Percentiles rank a stretch among this genome's conserved stretches.
phyloP scores from a whole-genome alignment of 1,140 invertebrate species.

The Heterodera schachtii region DNA sequence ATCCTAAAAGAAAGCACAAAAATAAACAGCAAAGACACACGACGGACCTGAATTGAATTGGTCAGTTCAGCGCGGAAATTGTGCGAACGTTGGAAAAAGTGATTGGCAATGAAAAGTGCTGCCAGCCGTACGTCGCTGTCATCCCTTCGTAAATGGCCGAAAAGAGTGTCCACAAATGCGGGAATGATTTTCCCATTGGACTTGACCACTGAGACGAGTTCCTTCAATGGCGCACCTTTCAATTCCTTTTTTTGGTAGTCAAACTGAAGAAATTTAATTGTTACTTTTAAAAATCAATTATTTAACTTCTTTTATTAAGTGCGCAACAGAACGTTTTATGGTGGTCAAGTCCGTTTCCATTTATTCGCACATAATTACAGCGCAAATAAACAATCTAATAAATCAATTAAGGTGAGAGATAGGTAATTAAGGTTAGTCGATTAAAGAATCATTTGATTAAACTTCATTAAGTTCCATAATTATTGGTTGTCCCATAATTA shows the following conservation, averaged over 20 bases:
- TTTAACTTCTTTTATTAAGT: neutral
- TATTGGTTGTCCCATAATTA: too few relatives aligned
- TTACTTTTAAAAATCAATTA: too few relatives aligned
- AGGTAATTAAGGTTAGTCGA: too few relatives aligned
- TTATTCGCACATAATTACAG: neutral
- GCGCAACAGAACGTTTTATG: neutral
- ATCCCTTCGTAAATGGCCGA: conserved; percentile 38
- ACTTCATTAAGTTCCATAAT: too few relatives aligned
- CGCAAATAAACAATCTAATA: too few relatives aligned
- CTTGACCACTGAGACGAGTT: conserved; percentile 39
- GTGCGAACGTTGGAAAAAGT: conserved; percentile 57
- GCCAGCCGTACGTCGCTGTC: conserved; percentile 49
- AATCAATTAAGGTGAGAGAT: too few relatives aligned
- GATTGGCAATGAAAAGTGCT: conserved; percentile 44
- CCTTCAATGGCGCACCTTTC: conserved; percentile 31
- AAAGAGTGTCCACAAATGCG: conserved; percentile 49
- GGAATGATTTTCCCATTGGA: conserved; percentile 40
- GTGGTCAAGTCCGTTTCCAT: conserved; percentile 3
- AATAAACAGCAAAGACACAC: neutral
- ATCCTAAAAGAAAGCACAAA: conserved; percentile 42
- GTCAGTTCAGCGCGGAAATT: conserved; percentile 48
- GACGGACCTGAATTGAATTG: conserved; percentile 43
- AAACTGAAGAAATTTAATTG: conserved; percentile 35
- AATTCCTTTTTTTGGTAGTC: conserved; percentile 52
- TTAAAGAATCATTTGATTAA: too few relatives aligned